Conservation (phyloP, 2,888 invertebrate species). For the Allolobophora icterica region DNA sequence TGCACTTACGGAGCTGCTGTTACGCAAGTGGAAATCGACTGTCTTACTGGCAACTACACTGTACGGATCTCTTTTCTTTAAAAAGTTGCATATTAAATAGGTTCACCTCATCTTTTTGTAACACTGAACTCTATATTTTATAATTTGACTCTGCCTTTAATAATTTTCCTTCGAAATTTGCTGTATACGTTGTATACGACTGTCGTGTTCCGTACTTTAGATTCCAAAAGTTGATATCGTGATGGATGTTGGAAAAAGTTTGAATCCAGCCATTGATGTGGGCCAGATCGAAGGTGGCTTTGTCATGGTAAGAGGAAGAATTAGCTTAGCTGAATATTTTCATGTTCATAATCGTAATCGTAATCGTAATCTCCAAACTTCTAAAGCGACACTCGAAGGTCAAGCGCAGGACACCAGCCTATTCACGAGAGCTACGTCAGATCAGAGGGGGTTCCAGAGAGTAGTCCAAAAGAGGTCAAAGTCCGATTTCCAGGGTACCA, state of each 20-base stretch:
- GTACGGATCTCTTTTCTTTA: conserved; percentile 30
- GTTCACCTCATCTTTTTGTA: too few relatives aligned
- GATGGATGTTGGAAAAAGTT: conserved; percentile 92
- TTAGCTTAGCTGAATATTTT: too few relatives aligned
- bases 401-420: too few relatives aligned
- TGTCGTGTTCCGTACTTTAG: conserved; percentile 57
- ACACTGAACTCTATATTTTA: not conserved
- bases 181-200: not conserved
- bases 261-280: conserved; percentile 95
- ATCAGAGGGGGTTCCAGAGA: too few relatives aligned
- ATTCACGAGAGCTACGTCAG: too few relatives aligned
- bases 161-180: not conserved
- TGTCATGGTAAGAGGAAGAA: conserved; percentile 71
- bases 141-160: not conserved
- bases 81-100: not conserved
- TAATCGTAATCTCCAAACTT: too few relatives aligned
- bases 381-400: too few relatives aligned
- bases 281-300: conserved; percentile 96
- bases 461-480: too few relatives aligned
- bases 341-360: too few relatives aligned
- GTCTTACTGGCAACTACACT: conserved; percentile 47
- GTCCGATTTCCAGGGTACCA: too few relatives aligned
- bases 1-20: conserved; percentile 46
- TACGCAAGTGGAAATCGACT: conserved; percentile 47
- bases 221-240: conserved; percentile 88